phyloP scores from a whole-genome alignment of 2,888 invertebrate genomes.

The Exephanes ischioxanthus region DNA sequence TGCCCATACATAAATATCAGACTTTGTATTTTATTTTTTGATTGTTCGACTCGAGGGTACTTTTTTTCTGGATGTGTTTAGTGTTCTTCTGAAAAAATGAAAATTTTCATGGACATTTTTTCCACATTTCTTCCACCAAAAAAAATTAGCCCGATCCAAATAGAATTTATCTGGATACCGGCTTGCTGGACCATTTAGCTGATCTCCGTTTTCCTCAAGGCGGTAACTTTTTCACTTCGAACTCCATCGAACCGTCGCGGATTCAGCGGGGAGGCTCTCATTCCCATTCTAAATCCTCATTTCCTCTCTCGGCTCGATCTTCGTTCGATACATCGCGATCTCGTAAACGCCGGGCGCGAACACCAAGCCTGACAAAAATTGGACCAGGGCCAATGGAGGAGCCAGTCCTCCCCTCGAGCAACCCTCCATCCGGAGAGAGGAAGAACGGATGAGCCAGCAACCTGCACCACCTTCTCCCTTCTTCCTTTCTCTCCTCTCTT shows the following conservation, averaged over 20 bases:
- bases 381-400: slow-evolving; percentile 75
- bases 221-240: neutral
- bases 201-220: neutral
- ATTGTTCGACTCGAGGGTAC: too few relatives aligned
- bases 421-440: slow-evolving; percentile 59
- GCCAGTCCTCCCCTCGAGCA: slow-evolving; percentile 31
- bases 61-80: too few relatives aligned
- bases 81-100: too few relatives aligned
- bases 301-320: slow-evolving; percentile 71
- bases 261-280: neutral
- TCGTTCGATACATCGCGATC: slow-evolving; percentile 69
- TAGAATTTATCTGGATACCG: too few relatives aligned
- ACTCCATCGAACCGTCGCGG: neutral
- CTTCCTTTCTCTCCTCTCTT: slow-evolving; percentile 11
- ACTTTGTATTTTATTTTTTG: too few relatives aligned
- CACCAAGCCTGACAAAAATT: slow-evolving; percentile 74
- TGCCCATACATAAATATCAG: neutral
- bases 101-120: too few relatives aligned
- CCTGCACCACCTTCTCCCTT: slow-evolving; percentile 32
- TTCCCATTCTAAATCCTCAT: slow-evolving; percentile 38
- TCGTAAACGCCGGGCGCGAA: slow-evolving; percentile 66
- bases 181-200: neutral
- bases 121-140: too few relatives aligned
- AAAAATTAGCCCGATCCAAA: too few relatives aligned
- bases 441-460: slow-evolving; percentile 59